phyloP scores from a whole-genome alignment of 23 tunicate genomes.

The Trididemnum nubilum region DNA sequence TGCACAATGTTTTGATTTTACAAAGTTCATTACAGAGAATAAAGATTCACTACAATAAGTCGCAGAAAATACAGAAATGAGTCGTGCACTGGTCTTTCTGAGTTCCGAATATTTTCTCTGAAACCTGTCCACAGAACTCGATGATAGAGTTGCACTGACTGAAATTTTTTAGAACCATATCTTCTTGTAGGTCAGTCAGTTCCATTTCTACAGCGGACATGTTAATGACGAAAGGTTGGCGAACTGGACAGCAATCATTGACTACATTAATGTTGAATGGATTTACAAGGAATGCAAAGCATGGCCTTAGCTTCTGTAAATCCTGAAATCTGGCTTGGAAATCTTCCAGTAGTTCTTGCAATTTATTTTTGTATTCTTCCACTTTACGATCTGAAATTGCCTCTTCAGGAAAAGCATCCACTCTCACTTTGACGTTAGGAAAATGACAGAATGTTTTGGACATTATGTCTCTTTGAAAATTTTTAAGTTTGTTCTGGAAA shows the following conservation, averaged over 20 bases:
- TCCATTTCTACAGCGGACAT: too few species aligned
- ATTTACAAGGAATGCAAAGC: conserved; percentile 32
- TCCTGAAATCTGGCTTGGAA: conserved; percentile 33
- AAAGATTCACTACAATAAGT: too few species aligned
- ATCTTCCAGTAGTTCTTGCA: conserved; percentile 36
- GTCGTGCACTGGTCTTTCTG: too few species aligned
- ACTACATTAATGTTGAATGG: conserved; percentile 30
- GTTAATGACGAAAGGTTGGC: conserved; percentile 27
- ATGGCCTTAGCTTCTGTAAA: conserved; percentile 42
- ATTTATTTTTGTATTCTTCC: conserved; percentile 43
- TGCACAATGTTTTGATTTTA: too few species aligned
- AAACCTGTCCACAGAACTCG: too few species aligned
- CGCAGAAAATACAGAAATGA: too few species aligned
- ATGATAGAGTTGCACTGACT: too few species aligned
- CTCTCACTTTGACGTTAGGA: conserved; percentile 33
- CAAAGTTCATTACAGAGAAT: too few species aligned
- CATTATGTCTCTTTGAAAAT: conserved; percentile 37
- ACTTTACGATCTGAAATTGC: conserved; percentile 23
- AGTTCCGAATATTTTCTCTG: too few species aligned
- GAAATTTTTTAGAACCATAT: too few species aligned
- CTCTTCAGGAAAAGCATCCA: conserved; percentile 16
- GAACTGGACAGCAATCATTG: conserved; percentile 45
- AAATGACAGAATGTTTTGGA: conserved; percentile 43
- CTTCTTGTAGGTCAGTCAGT: too few species aligned
- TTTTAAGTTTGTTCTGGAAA: conserved; percentile 42